Evolutionary conservation across 2,797 vertebrate species (phyloP).

Genomic region (Trachops cirrhosus): DNA sequence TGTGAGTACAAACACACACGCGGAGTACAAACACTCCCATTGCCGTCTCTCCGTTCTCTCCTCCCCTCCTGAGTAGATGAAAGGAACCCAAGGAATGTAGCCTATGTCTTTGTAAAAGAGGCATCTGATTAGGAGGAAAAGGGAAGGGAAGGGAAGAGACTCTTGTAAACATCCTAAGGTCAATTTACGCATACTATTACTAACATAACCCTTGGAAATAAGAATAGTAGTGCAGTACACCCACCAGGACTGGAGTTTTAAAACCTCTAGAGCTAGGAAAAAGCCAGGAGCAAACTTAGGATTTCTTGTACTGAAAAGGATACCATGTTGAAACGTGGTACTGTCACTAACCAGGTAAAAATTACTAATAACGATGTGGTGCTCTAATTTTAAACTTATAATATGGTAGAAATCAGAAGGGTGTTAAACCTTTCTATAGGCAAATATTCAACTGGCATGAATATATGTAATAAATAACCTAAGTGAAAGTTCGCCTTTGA

Average conservation of each 20-base stretch:
- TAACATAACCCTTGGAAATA: not conserved
- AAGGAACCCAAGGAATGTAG: slow-evolving; percentile 44
- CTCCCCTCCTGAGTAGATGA: slow-evolving; percentile 52
- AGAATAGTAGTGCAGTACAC: not conserved
- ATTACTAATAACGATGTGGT: not conserved
- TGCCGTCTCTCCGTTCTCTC: not conserved
- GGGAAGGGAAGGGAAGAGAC: not conserved
- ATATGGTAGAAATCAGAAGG: not conserved
- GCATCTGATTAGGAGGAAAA: slow-evolving; percentile 34
- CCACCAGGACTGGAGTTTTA: not conserved
- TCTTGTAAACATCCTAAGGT: slow-evolving; percentile 52
- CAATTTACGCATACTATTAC: slow-evolving; percentile 10
- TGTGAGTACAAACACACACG: not conserved
- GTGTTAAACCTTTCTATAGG: not conserved
- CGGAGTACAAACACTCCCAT: not conserved
- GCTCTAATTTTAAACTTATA: not conserved
- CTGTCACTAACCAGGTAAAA: not conserved
- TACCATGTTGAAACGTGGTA: not conserved
- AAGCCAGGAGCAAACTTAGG: not conserved
- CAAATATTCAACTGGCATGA: not conserved
- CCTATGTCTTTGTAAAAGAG: slow-evolving; percentile 45
- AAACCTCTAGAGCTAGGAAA: not conserved
- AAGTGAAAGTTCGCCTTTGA: not conserved
- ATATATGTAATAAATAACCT: not conserved
- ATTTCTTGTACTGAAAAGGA: not conserved